A percentile compares a stretch with the other conserved stretches of the same genome.
Evolutionary conservation across 1,140 invertebrate genomes (phyloP).

Genomic region (Lepidurus couesii): DNA sequence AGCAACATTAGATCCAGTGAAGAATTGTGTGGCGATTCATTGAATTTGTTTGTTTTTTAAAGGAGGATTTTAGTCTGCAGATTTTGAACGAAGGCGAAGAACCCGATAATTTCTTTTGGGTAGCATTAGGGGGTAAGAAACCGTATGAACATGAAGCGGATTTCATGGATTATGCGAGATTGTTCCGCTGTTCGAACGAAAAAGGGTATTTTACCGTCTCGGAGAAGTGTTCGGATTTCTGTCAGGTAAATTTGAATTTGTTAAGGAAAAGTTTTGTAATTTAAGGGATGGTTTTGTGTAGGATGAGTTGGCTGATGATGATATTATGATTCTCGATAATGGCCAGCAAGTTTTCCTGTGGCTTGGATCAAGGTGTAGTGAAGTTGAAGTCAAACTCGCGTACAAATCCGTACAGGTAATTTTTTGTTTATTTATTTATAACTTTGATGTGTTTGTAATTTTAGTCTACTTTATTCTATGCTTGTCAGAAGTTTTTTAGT

Average conservation of each 20-base stretch:
- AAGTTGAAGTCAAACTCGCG: conserved; percentile 97
- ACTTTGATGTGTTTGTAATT: not conserved
- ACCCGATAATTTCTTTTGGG: conserved; percentile 99
- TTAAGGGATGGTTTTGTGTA: conserved; percentile 42
- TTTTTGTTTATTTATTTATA: not conserved
- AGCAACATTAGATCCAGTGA: not conserved
- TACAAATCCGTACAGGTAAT: conserved; percentile 95
- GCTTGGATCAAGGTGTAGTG: conserved; percentile 91
- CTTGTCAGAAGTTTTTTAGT: not conserved
- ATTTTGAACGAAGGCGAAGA: conserved; percentile 94
- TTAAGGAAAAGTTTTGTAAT: conserved; percentile 34
- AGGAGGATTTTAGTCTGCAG: conserved; percentile 75
- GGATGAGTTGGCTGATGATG: conserved; percentile 98
- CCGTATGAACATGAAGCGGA: conserved; percentile 81
- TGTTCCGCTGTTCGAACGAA: conserved; percentile 98
- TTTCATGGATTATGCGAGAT: conserved; percentile 87
- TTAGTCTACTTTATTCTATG: not conserved
- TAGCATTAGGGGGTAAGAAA: conserved; percentile 86
- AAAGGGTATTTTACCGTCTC: conserved; percentile 99
- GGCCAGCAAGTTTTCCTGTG: conserved; percentile 97
- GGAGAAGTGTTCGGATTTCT: conserved; percentile 99
- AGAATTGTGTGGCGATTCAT: not conserved
- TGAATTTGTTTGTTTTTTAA: conserved; percentile 25
- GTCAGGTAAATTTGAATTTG: conserved; percentile 63
- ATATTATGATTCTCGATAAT: conserved; percentile 99